phyloP scores from a whole-genome alignment of 2,113 vertebrate species.

The Strix uralensis region DNA sequence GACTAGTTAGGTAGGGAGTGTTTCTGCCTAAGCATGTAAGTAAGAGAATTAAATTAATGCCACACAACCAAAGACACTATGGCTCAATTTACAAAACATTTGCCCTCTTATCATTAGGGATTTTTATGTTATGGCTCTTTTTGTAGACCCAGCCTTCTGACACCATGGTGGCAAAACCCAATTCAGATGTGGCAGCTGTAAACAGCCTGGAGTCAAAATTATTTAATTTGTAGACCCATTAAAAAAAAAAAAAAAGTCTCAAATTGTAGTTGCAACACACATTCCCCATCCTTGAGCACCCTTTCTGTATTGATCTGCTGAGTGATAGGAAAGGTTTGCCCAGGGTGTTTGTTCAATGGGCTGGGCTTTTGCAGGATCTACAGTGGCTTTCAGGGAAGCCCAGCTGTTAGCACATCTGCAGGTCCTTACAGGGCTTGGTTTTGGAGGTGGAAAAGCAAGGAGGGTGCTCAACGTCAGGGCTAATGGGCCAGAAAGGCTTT shows the following conservation, averaged over 20 bases:
- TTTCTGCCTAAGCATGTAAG: not conserved
- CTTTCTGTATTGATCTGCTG: not conserved
- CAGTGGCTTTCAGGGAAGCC: not conserved
- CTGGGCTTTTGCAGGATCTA: not conserved
- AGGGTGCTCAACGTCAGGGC: too few species aligned
- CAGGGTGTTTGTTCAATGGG: not conserved
- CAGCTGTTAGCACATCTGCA: not conserved
- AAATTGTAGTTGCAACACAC: not conserved
- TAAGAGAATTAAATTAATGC: not conserved
- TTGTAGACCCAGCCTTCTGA: not conserved
- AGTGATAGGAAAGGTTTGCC: not conserved
- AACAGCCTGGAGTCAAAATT: not conserved
- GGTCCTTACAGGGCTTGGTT: not conserved
- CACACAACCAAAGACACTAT: not conserved
- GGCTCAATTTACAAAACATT: not conserved
- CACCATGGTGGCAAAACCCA: not conserved
- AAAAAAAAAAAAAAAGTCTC: not conserved
- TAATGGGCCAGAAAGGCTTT: not conserved
- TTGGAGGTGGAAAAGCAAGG: not conserved
- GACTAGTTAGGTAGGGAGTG: not conserved
- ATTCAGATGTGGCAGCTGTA: conserved; percentile 22
- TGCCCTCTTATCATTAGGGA: not conserved
- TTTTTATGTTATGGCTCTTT: not conserved
- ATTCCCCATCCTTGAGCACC: not conserved
- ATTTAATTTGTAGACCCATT: not conserved